These are phyloP conservation scores for Macaria notata DNA, from an alignment of 2,888 invertebrate genomes.

Conservation along the genomic window DNA sequence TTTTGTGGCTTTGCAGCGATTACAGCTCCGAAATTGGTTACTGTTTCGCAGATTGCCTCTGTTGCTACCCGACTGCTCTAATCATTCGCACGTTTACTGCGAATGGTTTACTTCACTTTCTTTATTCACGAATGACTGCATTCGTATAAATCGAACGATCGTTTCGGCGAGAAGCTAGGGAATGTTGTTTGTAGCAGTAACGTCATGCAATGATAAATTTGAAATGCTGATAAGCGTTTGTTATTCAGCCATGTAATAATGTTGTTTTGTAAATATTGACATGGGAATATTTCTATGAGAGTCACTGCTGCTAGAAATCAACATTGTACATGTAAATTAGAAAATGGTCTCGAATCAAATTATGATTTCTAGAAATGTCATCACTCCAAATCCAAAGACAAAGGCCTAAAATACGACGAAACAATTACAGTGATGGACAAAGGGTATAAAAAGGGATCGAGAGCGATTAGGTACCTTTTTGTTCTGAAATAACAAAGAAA, in stretches of 20 bases:
- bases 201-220: conserved; percentile 22
- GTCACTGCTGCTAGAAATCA: neutral
- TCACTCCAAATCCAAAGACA: conserved; percentile 22
- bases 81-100: conserved; percentile 30
- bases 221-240: conserved; percentile 21
- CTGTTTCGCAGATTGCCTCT: conserved; percentile 42
- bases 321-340: neutral
- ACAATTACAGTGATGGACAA: conserved; percentile 27
- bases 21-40: conserved; percentile 46
- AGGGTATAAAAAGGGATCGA: conserved; percentile 26
- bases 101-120: conserved; percentile 32
- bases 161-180: conserved; percentile 9
- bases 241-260: conserved; percentile 18
- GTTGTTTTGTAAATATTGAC: conserved; percentile 6
- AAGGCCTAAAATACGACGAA: conserved; percentile 14
- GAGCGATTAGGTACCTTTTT: conserved; percentile 32
- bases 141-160: conserved; percentile 13
- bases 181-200: conserved; percentile 17
- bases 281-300: neutral
- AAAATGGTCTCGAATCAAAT: neutral
- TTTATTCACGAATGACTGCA: conserved; percentile 23
- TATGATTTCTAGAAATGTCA: conserved; percentile 9
- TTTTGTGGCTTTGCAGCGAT: conserved; percentile 53
- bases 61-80: conserved; percentile 33
- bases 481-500: conserved; percentile 32